phyloP scores from a whole-genome alignment of 1,140 invertebrate genomes.

The Trichoplusia ni region DNA sequence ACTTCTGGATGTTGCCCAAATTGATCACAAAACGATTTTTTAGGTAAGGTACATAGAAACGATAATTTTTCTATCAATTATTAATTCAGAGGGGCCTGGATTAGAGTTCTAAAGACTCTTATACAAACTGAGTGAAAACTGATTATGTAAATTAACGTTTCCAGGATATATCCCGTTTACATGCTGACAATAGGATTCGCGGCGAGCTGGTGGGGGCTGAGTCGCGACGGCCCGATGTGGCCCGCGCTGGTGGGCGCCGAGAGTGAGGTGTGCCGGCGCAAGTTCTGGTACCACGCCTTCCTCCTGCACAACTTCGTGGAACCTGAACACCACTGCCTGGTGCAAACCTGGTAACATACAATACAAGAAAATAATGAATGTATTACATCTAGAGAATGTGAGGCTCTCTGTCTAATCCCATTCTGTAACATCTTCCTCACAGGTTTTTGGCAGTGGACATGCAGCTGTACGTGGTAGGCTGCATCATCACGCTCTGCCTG shows the following conservation, averaged over 20 bases:
- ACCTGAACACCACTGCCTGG: constrained; percentile 48
- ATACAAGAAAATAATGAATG: too few relatives aligned
- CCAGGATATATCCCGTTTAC: constrained; percentile 51
- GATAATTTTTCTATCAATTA: too few relatives aligned
- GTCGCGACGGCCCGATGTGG: constrained; percentile 58
- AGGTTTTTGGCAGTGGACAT: constrained; percentile 57
- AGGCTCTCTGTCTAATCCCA: too few relatives aligned
- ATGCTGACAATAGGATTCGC: constrained; percentile 58
- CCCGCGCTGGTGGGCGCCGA: constrained; percentile 51
- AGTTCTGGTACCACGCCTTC: constrained; percentile 85
- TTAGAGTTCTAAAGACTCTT: too few relatives aligned
- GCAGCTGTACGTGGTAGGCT: constrained; percentile 45
- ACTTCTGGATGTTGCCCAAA: background rate
- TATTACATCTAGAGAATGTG: too few relatives aligned
- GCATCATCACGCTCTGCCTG: constrained; percentile 39
- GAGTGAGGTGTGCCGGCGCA: constrained; percentile 79
- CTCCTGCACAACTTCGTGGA: constrained; percentile 83
- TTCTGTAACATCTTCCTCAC: background rate
- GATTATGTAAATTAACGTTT: background rate
- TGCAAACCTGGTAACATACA: constrained; percentile 59
- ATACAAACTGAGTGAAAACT: too few relatives aligned
- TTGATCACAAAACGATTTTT: background rate
- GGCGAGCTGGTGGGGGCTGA: constrained; percentile 56
- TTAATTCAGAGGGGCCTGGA: too few relatives aligned
- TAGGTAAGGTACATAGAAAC: background rate